Evolutionary conservation across 2,888 invertebrate genomes (phyloP), one percentile per base, ranked within the genome.

Genomic region (Oxystoma pomonae): DNA sequence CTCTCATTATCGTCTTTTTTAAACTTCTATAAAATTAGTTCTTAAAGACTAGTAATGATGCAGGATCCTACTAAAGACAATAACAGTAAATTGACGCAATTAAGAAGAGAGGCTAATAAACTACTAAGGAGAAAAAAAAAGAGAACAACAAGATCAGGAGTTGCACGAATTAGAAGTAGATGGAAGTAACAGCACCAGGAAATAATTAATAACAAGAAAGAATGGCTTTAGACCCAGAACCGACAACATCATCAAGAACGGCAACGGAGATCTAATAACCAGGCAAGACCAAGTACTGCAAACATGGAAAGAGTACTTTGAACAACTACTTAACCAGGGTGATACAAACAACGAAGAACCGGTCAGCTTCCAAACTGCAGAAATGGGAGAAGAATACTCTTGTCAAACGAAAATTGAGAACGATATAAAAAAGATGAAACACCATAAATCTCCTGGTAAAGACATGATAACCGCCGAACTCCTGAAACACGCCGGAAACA

Each of bases 21-120:
- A n/a, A n/a, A n/a, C n/a, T n/a, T n/a, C n/a, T n/a, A n/a, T n/a
- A n/a, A n/a, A n/a, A n/a, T n/a, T n/a, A n/a, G n/a, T n/a, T n/a
- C n/a, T n/a, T n/a, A n/a, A n/a, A n/a, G n/a, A n/a, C n/a, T n/a
- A n/a, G n/a, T n/a, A n/a, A n/a, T n/a, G n/a, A n/a, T n/a, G n/a
- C n/a, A n/a, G n/a, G n/a, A n/a, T n/a, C n/a, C n/a, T n/a, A n/a
- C n/a, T n/a, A n/a, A n/a, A n/a, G n/a, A n/a, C n/a, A n/a, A n/a
- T n/a, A n/a, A n/a, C n/a, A n/a, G n/a, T n/a, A n/a, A n/a, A n/a
- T n/a, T n/a, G n/a, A n/a, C n/a, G n/a, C n/a, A n/a, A n/a, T n/a
- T n/a, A n/a, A n/a, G n/a, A n/a, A n/a, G n/a, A n/a, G n/a, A 62
- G 22, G 62, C 62, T 58, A 62, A 58, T 58, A 62, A 58, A 60